Conservation (phyloP, 1,140 invertebrate genomes). For the Drosophila athabasca region DNA sequence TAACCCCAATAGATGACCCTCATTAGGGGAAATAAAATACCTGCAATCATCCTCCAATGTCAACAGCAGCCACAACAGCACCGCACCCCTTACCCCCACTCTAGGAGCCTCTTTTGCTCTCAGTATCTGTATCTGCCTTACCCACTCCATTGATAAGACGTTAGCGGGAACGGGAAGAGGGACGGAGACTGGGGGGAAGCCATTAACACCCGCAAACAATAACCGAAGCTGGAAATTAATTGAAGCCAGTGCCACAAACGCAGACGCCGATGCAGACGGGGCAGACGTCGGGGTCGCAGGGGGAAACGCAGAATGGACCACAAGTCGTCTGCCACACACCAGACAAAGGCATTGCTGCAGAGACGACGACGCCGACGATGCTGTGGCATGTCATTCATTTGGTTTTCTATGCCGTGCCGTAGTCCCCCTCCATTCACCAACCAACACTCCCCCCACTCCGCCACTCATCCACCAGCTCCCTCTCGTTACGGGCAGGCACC, state of each 20-base stretch:
- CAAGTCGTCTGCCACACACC: constrained; percentile 25
- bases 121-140: too few relatives aligned
- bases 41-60: constrained; percentile 5
- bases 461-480: background rate
- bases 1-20: too few relatives aligned
- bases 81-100: background rate
- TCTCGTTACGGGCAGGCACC: background rate
- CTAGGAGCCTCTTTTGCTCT: background rate
- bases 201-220: constrained; percentile 61
- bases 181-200: background rate
- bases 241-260: constrained; percentile 55
- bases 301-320: constrained; percentile 14
- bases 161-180: too few relatives aligned
- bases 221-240: constrained; percentile 66
- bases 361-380: constrained; percentile 1
- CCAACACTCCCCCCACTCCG: background rate
- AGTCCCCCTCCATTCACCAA: background rate
- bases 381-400: constrained; percentile 61
- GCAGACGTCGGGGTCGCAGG: background rate
- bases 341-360: constrained; percentile 47
- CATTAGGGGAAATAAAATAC: too few relatives aligned
- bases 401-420: constrained; percentile 45
- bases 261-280: background rate
- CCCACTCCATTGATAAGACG: too few relatives aligned
- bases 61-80: constrained; percentile 43